Conservation (phyloP, 2,888 invertebrate species). For the Tanytarsus gracilentus region DNA sequence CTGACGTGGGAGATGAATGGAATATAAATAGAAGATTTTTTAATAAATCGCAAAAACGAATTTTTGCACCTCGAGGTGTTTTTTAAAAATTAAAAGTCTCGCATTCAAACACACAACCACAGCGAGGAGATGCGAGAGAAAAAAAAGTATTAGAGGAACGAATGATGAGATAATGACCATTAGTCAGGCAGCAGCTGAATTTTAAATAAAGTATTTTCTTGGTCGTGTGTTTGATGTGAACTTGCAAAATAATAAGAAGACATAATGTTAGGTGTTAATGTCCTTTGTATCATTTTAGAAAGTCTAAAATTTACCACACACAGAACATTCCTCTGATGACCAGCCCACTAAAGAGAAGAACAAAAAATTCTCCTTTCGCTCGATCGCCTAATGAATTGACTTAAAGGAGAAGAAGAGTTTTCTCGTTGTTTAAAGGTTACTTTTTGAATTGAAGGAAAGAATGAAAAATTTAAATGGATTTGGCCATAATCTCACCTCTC, state of each 20-base stretch:
- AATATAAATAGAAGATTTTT: background rate
- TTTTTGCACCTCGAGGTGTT: background rate
- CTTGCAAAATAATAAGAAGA: slow-evolving; percentile 1
- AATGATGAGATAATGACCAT: no score
- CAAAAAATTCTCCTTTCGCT: background rate
- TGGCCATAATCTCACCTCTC: slow-evolving; percentile 7
- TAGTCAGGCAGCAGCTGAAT: background rate
- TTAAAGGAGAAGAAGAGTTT: no score
- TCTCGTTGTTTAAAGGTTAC: no score
- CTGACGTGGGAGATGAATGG: slow-evolving; percentile 27
- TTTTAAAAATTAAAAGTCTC: slow-evolving; percentile 4
- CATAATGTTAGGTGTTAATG: slow-evolving; percentile 8
- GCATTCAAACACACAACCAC: background rate
- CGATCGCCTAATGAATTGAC: no score
- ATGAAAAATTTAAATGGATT: slow-evolving; percentile 21
- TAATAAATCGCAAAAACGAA: background rate
- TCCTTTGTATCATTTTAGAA: background rate
- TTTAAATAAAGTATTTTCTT: no score
- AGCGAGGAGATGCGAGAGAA: background rate
- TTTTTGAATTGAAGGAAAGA: slow-evolving; percentile 8
- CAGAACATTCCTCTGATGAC: no score
- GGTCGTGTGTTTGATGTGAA: background rate
- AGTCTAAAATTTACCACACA: no score
- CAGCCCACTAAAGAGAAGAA: background rate
- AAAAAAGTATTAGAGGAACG: background rate